A percentile compares a stretch with the other conserved stretches of the same genome.
These are phyloP conservation scores for Lypha dubia DNA, from an alignment of 2,888 invertebrate species.

Conservation along the genomic window DNA sequence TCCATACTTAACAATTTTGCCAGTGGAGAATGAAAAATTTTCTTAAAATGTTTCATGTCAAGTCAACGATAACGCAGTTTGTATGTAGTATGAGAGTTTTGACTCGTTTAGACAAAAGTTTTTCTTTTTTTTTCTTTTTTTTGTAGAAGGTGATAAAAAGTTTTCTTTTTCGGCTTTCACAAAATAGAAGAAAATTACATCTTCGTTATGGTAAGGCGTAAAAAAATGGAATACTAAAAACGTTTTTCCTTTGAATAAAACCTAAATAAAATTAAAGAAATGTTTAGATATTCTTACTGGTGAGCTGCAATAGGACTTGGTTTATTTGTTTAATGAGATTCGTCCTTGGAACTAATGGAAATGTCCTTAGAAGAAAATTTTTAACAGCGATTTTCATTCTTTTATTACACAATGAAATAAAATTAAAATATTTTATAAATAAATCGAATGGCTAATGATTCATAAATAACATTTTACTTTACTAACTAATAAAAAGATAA, in stretches of 20 bases:
- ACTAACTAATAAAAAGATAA: no score
- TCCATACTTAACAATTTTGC: no score
- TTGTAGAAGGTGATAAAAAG: slow-evolving; percentile 46
- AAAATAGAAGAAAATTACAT: neutral
- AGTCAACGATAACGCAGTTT: neutral
- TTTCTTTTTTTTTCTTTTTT: no score
- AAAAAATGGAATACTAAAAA: slow-evolving; percentile 6
- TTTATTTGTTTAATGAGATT: no score
- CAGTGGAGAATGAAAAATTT: slow-evolving; percentile 1
- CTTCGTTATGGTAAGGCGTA: slow-evolving; percentile 14
- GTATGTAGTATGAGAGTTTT: neutral
- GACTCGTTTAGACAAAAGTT: slow-evolving; percentile 17
- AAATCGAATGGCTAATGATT: no score
- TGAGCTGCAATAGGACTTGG: neutral
- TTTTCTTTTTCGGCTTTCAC: slow-evolving; percentile 29
- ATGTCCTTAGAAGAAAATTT: no score
- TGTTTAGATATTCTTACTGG: neutral
- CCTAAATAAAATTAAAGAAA: neutral
- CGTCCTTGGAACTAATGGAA: no score
- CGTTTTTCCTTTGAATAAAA: neutral
- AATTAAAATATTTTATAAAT: no score
- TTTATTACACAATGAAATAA: no score
- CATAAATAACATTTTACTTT: no score
- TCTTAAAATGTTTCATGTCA: neutral
- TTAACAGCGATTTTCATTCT: no score